phyloP scores from a whole-genome alignment of 2,797 vertebrate genomes.

The Xenops minutus region DNA sequence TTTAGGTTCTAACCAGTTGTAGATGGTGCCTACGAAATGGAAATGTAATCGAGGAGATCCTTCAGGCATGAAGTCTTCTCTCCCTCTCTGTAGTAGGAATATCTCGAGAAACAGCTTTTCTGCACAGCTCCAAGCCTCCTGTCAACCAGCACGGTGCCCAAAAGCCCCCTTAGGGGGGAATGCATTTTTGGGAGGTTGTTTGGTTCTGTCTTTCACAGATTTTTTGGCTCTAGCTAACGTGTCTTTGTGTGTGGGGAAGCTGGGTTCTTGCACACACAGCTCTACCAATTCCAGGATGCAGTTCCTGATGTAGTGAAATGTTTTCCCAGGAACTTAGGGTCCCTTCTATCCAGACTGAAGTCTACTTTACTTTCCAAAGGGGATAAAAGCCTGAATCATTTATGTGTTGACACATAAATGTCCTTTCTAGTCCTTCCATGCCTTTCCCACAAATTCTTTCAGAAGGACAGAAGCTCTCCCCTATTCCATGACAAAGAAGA shows the following conservation, averaged over 20 bases:
- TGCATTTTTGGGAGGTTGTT: not conserved
- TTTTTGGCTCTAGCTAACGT: not conserved
- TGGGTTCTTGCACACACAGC: not conserved
- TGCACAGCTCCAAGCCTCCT: not conserved
- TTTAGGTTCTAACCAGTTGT: not conserved
- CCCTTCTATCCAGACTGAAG: not conserved
- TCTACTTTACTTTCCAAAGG: not conserved
- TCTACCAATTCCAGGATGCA: not conserved
- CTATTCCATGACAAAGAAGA: not conserved
- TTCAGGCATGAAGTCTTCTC: not conserved
- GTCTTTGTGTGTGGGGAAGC: not conserved
- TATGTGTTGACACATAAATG: not conserved
- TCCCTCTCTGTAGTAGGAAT: not conserved
- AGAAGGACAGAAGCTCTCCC: not conserved
- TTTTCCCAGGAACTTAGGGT: not conserved
- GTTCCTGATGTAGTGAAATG: not conserved
- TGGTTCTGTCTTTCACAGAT: not conserved
- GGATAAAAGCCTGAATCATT: not conserved
- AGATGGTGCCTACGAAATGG: not conserved
- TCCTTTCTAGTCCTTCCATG: not conserved
- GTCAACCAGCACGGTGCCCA: not conserved
- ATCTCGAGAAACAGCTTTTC: not conserved
- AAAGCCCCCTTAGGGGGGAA: not conserved
- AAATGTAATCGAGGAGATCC: not conserved
- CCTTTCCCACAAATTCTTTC: not conserved